Percentiles rank a stretch among this genome's conserved stretches.
Evolutionary conservation across 2,888 invertebrate genomes (phyloP).

Genomic region (Drosophila meridiana): DNA sequence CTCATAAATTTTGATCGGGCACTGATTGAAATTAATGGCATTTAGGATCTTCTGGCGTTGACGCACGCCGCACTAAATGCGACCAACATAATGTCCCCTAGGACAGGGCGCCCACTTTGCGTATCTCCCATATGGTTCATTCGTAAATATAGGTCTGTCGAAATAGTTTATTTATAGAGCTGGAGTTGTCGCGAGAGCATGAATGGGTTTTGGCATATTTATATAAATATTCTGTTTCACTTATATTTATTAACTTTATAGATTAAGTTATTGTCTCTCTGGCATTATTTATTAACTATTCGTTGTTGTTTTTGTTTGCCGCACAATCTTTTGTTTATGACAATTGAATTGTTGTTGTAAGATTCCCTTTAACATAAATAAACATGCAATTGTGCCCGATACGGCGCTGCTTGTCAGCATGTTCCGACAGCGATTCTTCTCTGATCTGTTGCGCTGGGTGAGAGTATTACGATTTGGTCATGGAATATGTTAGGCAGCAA

Average conservation of each 20-base stretch:
- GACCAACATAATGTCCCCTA: conserved; percentile 3
- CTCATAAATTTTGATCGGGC: conserved; percentile 51
- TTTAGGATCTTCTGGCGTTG: conserved; percentile 54
- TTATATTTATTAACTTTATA: not conserved
- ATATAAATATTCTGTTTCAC: not conserved
- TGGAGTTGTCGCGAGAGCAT: not conserved
- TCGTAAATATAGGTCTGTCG: not conserved
- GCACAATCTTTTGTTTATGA: not conserved
- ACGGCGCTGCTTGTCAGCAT: conserved; percentile 28
- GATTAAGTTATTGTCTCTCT: not conserved
- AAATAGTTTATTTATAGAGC: not conserved
- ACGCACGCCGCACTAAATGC: conserved; percentile 41
- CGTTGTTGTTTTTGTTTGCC: not conserved
- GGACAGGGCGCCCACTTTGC: not conserved
- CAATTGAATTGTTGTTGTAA: conserved; percentile 1
- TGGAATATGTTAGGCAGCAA: not conserved
- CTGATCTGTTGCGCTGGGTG: not conserved
- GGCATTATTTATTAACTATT: not conserved
- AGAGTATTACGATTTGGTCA: not conserved
- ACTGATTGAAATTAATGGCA: conserved; percentile 63
- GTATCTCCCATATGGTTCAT: not conserved
- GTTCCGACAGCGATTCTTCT: not conserved
- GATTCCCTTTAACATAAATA: conserved; percentile 13
- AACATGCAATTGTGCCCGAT: conserved; percentile 15
- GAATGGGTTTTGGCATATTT: not conserved